Evolutionary conservation across 2,888 invertebrate genomes (phyloP).

Genomic region (Elmis aenea): DNA sequence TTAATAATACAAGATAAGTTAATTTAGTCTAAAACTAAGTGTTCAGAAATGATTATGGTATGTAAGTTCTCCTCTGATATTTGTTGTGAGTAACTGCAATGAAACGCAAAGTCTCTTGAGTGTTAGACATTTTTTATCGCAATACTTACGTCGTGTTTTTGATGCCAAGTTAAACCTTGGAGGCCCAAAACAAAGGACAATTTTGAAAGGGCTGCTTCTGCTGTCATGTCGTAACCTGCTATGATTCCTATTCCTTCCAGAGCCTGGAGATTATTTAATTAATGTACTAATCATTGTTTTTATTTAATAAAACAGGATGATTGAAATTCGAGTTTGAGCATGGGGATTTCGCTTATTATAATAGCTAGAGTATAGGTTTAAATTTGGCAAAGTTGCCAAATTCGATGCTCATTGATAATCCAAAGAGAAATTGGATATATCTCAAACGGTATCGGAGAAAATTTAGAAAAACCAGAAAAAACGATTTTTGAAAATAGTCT

Average conservation of each 20-base stretch:
- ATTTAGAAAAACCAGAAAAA: too few species aligned
- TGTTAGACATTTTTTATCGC: neutral
- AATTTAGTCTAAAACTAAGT: too few species aligned
- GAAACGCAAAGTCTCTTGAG: conserved; percentile 5
- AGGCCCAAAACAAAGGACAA: conserved; percentile 85
- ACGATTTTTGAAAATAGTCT: too few species aligned
- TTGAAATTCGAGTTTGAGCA: too few species aligned
- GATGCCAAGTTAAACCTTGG: conserved; percentile 57
- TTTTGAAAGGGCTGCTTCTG: conserved; percentile 90
- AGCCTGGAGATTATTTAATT: conserved; percentile 41
- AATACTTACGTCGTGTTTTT: conserved; percentile 57
- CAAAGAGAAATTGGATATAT: too few species aligned
- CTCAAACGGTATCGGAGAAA: too few species aligned
- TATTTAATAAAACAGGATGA: conserved; percentile 32
- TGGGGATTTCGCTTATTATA: too few species aligned
- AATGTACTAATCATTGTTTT: neutral
- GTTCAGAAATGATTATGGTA: neutral
- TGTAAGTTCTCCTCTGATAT: conserved; percentile 78
- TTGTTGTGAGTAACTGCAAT: conserved; percentile 67
- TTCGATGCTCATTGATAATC: too few species aligned
- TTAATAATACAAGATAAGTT: too few species aligned
- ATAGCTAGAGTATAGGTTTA: too few species aligned
- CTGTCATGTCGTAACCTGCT: conserved; percentile 84
- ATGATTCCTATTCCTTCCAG: conserved; percentile 67
- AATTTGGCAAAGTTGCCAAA: too few species aligned